Conservation (phyloP, 2,797 vertebrate genomes). For the Aphelocoma californica region DNA sequence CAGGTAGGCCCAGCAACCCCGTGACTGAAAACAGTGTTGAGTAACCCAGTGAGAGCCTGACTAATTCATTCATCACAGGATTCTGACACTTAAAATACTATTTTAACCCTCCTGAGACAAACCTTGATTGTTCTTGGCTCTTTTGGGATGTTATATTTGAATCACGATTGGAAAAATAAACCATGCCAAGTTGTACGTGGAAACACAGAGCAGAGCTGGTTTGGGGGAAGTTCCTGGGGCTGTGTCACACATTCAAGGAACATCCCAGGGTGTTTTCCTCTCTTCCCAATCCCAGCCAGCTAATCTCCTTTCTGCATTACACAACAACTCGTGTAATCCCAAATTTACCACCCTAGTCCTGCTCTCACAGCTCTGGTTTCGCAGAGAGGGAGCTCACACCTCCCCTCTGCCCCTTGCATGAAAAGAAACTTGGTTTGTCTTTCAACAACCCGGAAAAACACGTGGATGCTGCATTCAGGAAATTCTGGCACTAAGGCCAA, state of each 20-base stretch:
- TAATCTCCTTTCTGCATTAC: slow-evolving; percentile 28
- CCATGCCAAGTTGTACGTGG: not conserved
- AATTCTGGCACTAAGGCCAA: not conserved
- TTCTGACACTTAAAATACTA: not conserved
- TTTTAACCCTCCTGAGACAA: not conserved
- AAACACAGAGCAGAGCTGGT: not conserved
- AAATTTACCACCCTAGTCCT: not conserved
- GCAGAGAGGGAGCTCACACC: not conserved
- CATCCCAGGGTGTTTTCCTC: not conserved
- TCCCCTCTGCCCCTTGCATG: not conserved
- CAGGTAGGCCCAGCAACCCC: not conserved
- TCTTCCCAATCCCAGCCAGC: not conserved
- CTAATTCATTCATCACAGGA: not conserved
- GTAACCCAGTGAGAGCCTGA: not conserved
- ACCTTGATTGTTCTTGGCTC: not conserved
- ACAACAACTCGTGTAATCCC: not conserved
- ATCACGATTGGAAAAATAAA: not conserved
- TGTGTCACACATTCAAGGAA: not conserved
- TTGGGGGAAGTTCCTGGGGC: not conserved
- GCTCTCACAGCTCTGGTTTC: not conserved
- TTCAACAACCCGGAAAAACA: not conserved
- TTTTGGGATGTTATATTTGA: not conserved
- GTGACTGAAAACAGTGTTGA: not conserved
- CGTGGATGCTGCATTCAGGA: not conserved
- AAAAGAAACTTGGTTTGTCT: not conserved